A percentile compares a stretch with the other conserved stretches of the same genome.
phyloP scores from a whole-genome alignment of 2,888 invertebrate genomes.

The Antheraea assamensis region DNA sequence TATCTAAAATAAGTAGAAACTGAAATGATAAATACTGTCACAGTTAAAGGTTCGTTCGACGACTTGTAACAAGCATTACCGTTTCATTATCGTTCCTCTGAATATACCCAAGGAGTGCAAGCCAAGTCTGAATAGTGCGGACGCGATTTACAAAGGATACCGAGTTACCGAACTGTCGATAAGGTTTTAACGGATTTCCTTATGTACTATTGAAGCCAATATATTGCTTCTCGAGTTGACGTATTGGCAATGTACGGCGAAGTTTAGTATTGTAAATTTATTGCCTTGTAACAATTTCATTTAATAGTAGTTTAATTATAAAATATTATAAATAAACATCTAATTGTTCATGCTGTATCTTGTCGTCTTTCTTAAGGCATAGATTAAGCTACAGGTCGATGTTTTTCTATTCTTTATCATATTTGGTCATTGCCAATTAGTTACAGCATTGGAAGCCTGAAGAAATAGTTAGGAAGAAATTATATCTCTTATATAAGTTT shows the following conservation, averaged over 20 bases:
- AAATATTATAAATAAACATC: no score
- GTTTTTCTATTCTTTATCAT: no score
- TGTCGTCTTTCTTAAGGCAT: no score
- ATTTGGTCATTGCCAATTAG: no score
- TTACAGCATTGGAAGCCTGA: no score
- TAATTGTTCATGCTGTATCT: no score
- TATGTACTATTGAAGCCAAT: slow-evolving; percentile 21
- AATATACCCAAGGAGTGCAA: slow-evolving; percentile 14
- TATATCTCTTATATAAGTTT: no score
- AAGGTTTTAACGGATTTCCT: slow-evolving; percentile 48
- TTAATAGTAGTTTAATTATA: not conserved
- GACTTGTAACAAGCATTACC: not conserved
- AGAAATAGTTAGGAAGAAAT: no score
- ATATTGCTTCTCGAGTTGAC: slow-evolving; percentile 25
- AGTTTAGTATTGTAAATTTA: slow-evolving; percentile 14
- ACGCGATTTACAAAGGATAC: slow-evolving; percentile 50
- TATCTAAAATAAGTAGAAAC: not conserved
- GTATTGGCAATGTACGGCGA: not conserved
- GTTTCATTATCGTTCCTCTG: slow-evolving; percentile 13
- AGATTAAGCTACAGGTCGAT: no score
- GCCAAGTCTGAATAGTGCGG: slow-evolving; percentile 24
- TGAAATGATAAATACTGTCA: not conserved
- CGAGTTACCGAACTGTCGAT: slow-evolving; percentile 43
- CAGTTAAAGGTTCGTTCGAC: not conserved
- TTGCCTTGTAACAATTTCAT: not conserved